Evolutionary conservation across 2,888 invertebrate species (phyloP), one percentile per base, ranked within the genome.

Genomic region (Hydraecia micacea): DNA sequence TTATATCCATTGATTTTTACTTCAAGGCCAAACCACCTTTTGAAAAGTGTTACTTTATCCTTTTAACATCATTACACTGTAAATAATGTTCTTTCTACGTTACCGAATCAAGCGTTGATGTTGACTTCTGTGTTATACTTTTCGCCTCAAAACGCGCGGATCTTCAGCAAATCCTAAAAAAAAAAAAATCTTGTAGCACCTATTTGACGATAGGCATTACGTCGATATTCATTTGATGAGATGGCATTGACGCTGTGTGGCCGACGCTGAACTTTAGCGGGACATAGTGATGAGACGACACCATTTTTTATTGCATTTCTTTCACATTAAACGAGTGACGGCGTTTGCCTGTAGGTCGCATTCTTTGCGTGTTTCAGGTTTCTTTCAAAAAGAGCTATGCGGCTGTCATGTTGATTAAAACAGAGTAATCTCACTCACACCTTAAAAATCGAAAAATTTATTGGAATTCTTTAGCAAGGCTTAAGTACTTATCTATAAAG

Each of bases 311-410:
- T 52, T 60, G 11, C 36, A 65, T 21, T 15, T 60, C 15, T 52
- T 46, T 55, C 13, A 18, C 15, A 8, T 1, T 36, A 11, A 67
- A 32, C 32, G 18, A 66, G 13, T n/a, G 11, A 15, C 4, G 52
- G 18, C n/a, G 39, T 79, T 28, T 49, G 6, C 39, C 25, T 39
- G 9, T 63, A 8, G 55, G 32, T 36, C 74, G 25, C 70, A 79
- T 74, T 82, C 70, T 63, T 58, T 32, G 36, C 63, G 36, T 58
- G n/a, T 52, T 82, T 74, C 49, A 73, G 32, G 36, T 62, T 63
- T 66, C 55, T 52, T 69, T 75, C 11, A 25, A 39, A 32, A 39
- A 28, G 28, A 46, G 18, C 25, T 79, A 52, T 28, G 28, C 42
- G 25, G n/a, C 42, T 73, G 39, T 42, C 52, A 55, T 76, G 62